A percentile compares a stretch with the other conserved stretches of the same genome.
phyloP scores from a whole-genome alignment of 2,113 vertebrate species.

The Egretta garzetta region DNA sequence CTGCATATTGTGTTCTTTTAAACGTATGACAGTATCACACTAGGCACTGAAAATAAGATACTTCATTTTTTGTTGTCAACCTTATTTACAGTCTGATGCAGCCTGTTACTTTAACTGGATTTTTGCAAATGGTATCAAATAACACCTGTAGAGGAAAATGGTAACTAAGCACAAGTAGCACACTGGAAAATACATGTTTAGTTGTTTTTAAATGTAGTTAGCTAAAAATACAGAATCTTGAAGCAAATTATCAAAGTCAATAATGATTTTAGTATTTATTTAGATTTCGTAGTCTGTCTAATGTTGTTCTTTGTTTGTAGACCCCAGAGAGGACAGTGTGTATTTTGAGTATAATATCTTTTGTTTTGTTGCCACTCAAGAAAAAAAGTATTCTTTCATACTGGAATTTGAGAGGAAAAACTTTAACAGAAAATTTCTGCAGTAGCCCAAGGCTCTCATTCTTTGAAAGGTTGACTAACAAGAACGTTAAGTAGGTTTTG shows the following conservation, averaged over 20 bases:
- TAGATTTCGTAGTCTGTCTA: constrained; percentile 5
- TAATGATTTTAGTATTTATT: constrained; percentile 52
- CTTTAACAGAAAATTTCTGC: background rate
- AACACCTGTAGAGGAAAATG: constrained; percentile 52
- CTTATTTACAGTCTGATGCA: constrained; percentile 76
- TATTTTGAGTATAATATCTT: constrained; percentile 10
- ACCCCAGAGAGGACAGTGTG: background rate
- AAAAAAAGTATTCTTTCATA: constrained; percentile 18
- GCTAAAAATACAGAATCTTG: constrained; percentile 34
- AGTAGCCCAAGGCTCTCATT: constrained; percentile 33
- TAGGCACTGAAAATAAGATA: constrained; percentile 67
- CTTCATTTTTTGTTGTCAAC: constrained; percentile 61
- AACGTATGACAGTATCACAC: constrained; percentile 62
- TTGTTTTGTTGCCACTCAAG: constrained; percentile 16
- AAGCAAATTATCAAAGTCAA: constrained; percentile 14
- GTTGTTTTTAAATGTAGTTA: constrained; percentile 41
- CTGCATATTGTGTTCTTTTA: constrained; percentile 75
- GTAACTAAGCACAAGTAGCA: constrained; percentile 74
- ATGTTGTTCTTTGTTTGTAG: background rate
- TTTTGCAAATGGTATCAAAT: constrained; percentile 64
- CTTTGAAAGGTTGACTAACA: constrained; percentile 45
- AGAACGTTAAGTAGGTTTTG: constrained; percentile 45
- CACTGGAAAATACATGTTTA: constrained; percentile 63
- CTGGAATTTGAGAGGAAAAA: constrained; percentile 45
- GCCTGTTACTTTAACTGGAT: constrained; percentile 68